These are phyloP conservation scores for Amphimallon solstitiale DNA, from an alignment of 2,888 invertebrate genomes.

Conservation along the genomic window DNA sequence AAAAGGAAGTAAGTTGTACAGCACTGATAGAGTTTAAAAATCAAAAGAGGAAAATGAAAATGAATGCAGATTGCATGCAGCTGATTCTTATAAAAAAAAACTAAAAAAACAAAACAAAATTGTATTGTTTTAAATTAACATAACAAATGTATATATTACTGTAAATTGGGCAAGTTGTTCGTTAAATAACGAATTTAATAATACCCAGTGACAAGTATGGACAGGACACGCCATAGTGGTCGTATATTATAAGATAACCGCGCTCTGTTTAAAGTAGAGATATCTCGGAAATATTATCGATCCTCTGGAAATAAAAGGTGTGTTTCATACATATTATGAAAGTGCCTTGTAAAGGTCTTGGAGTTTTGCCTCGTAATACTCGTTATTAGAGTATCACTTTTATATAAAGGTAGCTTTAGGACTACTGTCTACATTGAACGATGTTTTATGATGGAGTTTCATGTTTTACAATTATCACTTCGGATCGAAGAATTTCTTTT, in stretches of 20 bases:
- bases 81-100: constrained; percentile 22
- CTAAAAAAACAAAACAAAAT: too few species aligned
- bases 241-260: constrained; percentile 48
- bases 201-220: constrained; percentile 48
- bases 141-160: constrained; percentile 43
- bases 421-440: constrained; percentile 1
- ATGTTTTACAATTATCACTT: constrained; percentile 10
- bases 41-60: constrained; percentile 22
- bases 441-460: neutral
- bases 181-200: constrained; percentile 50
- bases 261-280: constrained; percentile 40
- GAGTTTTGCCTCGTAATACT: neutral
- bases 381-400: constrained; percentile 10
- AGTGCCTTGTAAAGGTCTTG: constrained; percentile 19
- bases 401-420: neutral
- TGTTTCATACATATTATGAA: constrained; percentile 38
- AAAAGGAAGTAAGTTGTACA: neutral
- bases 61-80: neutral
- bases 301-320: constrained; percentile 42
- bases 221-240: constrained; percentile 49
- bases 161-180: constrained; percentile 41
- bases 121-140: constrained; percentile 38
- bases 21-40: neutral
- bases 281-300: constrained; percentile 46
- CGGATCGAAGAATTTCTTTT: neutral